Percentiles rank a stretch among this genome's conserved stretches.
These are phyloP conservation scores for Petrocephalus microphthalmus DNA, from an alignment of 2,113 vertebrate species.

Conservation along the genomic window DNA sequence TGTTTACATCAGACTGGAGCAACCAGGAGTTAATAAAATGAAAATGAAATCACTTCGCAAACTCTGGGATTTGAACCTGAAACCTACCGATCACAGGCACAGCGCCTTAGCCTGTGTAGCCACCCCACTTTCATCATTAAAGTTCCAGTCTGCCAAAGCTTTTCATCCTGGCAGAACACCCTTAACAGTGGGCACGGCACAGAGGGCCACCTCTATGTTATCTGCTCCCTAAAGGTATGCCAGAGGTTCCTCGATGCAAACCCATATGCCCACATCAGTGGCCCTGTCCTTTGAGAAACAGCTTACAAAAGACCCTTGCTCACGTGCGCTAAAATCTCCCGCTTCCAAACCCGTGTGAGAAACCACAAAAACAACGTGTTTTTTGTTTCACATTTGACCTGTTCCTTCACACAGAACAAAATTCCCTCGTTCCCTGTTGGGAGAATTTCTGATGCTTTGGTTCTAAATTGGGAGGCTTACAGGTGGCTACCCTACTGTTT, in stretches of 20 bases:
- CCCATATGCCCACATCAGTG: not conserved
- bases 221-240: not conserved
- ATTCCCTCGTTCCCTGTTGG: not conserved
- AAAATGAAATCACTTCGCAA: not conserved
- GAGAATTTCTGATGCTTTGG: constrained; percentile 40
- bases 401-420: not conserved
- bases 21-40: not conserved
- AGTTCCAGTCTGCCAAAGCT: not conserved
- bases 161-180: not conserved
- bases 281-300: not conserved
- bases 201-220: not conserved
- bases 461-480: constrained; percentile 45
- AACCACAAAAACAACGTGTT: not conserved
- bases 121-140: not conserved
- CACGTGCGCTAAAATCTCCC: not conserved
- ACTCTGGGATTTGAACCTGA: not conserved
- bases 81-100: not conserved
- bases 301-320: not conserved
- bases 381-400: not conserved
- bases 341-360: not conserved
- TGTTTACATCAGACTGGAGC: not conserved
- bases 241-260: not conserved
- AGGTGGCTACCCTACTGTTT: not conserved
- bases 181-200: not conserved
- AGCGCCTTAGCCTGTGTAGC: not conserved